A percentile compares a stretch with the other conserved stretches of the same genome.
These are phyloP conservation scores for Nemotelus pantherinus DNA, from an alignment of 2,888 invertebrate genomes.

Conservation along the genomic window DNA sequence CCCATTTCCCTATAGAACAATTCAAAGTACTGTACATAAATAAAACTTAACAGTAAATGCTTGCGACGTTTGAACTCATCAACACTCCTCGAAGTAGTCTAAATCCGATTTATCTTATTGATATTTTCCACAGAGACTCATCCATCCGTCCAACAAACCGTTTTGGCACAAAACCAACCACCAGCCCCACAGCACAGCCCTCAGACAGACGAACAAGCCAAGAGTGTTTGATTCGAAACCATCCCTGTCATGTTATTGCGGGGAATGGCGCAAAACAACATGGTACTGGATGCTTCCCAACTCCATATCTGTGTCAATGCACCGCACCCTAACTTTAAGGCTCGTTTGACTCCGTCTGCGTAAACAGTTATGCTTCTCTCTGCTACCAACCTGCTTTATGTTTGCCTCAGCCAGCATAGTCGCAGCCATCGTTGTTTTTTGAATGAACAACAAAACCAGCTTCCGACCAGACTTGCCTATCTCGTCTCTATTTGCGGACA, in stretches of 20 bases:
- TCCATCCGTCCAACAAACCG: background rate
- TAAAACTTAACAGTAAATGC: too few species aligned
- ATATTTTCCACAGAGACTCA: background rate
- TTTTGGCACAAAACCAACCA: background rate
- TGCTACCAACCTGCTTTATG: too few species aligned
- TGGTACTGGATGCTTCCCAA: conserved; percentile 21
- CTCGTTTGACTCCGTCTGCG: conserved; percentile 8
- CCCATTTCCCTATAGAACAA: background rate
- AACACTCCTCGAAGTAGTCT: background rate
- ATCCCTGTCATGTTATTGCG: background rate
- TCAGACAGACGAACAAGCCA: background rate
- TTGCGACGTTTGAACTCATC: too few species aligned
- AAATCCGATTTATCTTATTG: conserved; percentile 6
- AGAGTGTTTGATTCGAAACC: background rate
- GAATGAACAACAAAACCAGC: background rate
- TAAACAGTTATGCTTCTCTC: conserved; percentile 9
- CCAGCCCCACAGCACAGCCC: background rate
- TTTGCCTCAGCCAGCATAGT: too few species aligned
- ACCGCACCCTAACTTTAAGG: conserved; percentile 27
- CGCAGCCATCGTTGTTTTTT: background rate
- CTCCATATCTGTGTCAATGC: conserved; percentile 31
- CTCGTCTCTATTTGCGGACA: too few species aligned
- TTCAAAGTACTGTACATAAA: background rate
- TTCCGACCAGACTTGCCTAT: too few species aligned
- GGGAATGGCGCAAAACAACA: background rate